Evolutionary conservation across 2,888 invertebrate genomes (phyloP), one percentile per base, ranked within the genome.

Genomic region (Operophtera brumata): DNA sequence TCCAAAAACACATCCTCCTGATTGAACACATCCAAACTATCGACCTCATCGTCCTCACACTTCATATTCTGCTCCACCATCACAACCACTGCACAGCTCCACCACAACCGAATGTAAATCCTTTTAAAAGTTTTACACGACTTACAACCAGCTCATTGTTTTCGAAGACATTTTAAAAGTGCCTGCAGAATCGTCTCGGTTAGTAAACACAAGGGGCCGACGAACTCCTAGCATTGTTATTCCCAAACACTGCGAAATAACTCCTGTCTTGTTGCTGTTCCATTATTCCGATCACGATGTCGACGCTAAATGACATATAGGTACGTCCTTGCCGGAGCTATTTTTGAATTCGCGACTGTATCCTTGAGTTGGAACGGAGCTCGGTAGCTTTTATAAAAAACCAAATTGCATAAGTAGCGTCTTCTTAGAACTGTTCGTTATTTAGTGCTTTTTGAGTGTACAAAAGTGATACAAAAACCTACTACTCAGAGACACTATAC

Each of bases 211-310:
- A 61, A 62, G 80, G 65, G 88, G 87, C 79, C 85, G 80, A 77
- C 84, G 89, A 90, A 87, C 89, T 84, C 73, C 69, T 67, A 71
- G 71, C 82, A 87, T 86, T 84, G 80, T 83, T 85, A 86, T 86
- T 86, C 84, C 82, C 78, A 80, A 84, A 85, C 82, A 80, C 83
- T 77, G 80, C 78, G 65, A 74, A 77, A 77, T 72, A 74, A 74
- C 72, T 82, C 76, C 57, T 48, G 55, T 58, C 52, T 77, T 36
- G 47, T 46, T 78, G 59, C 69, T 62, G 65, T 66, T 80, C 79
- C 68, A 73, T 75, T 82, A 89, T 88, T 82, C 87, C 63, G 63
- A 76, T 79, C 89, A 88, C 88, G 82, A 65, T 55, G 65, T 59
- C 65, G 64, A 78, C 77, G 75, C 78, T 75, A 82, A 79, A 80